Evolutionary conservation across 2,888 invertebrate species (phyloP).

Genomic region (Exocentrus adspersus): DNA sequence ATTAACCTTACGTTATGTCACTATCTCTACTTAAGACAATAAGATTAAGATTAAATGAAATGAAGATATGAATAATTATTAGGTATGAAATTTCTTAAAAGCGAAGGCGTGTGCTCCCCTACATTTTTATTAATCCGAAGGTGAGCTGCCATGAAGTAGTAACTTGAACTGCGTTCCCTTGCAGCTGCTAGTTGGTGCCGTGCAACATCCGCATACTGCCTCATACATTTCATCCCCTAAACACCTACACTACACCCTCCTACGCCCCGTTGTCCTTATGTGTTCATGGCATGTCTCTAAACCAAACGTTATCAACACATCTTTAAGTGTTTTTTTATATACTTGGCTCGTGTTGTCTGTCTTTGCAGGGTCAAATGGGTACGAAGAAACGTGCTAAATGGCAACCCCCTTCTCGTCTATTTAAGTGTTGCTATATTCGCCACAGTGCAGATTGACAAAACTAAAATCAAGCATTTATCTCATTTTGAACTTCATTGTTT

Average conservation of each 20-base stretch:
- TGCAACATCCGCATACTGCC: conserved; percentile 49
- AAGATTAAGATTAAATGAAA: too few relatives aligned
- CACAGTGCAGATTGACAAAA: too few relatives aligned
- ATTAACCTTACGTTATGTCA: too few relatives aligned
- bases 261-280: conserved; percentile 28
- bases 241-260: conserved; percentile 40
- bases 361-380: conserved; percentile 32
- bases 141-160: conserved; percentile 27
- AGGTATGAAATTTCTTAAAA: too few relatives aligned
- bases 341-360: conserved; percentile 31
- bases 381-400: conserved; percentile 32
- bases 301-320: conserved; percentile 49
- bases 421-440: conserved; percentile 22
- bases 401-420: conserved; percentile 37
- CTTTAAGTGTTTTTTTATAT: conserved; percentile 43
- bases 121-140: conserved; percentile 9
- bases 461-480: too few relatives aligned
- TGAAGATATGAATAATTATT: too few relatives aligned
- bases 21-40: too few relatives aligned
- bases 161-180: conserved; percentile 45
- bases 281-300: conserved; percentile 37
- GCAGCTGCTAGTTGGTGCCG: conserved; percentile 49
- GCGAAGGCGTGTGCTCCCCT: neutral
- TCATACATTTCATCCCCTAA: conserved; percentile 46
- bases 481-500: too few relatives aligned